Base-by-base conservation (phyloP, 2,113 vertebrate species). In the Pedetes capensis region DNA sequence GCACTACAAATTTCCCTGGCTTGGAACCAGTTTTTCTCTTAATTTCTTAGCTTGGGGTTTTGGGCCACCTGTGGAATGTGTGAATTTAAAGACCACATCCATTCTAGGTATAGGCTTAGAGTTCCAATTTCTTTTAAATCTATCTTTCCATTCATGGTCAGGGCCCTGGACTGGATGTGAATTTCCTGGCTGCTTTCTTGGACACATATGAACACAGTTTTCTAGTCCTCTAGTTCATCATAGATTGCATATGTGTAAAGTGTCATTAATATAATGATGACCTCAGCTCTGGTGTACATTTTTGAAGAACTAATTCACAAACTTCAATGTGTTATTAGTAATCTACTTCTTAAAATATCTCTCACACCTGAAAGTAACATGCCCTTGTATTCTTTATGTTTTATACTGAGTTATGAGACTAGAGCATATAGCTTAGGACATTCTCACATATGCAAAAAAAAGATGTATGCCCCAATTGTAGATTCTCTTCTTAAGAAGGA, bases 231-330 rank as follows among this genome's bases (percentile, higher is more conserved):
- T 16, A 53, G 79, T 61, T 93, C 64, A 93, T 74, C 34, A n/a
- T 82, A 34, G 29, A 93, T 76, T 88, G 14, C 20, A 78, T 53
- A 79, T 79, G 17, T 16, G 17, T 79, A 92, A 89, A 95, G 5
- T 82, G 13, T 2, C 20, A 74, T 61, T 72, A 89, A 85, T 84
- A 61, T 85, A 85, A 47, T 75, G 27, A 81, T n/a, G n/a, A 64
- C 51, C 1, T 72, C 23, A 69, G 39, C 4, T 85, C 23, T 71
- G 29, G 23, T 86, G 17, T 51, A 66, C 66, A 47, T 37, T 61
- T 89, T 71, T 92, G 13, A 94, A 29, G 34, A 92, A 68, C 4
- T 85, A 86, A 92, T 81, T 89, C 37, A 64, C 27, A 89, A 85
- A 76, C 6, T 76, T 69, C 4, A 74, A 32, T 78, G 9, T 42